Evolutionary conservation across 92 coral and sea anemone species (phyloP).

Genomic region (Porites rus): DNA sequence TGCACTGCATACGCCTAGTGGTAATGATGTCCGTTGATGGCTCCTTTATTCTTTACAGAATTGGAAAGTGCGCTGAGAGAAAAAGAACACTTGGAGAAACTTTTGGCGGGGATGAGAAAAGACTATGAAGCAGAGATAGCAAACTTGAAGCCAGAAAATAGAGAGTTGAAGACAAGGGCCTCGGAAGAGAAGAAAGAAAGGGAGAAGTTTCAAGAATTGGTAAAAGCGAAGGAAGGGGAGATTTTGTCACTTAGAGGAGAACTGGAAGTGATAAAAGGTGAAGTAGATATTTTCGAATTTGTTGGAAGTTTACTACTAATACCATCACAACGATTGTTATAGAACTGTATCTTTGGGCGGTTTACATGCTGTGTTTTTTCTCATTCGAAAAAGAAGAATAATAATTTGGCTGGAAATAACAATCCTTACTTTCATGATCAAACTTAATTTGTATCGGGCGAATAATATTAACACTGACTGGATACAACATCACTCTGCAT

Average conservation of each 20-base stretch:
- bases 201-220: slow-evolving; percentile 16
- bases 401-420: too few species aligned
- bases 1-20: too few species aligned
- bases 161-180: slow-evolving; percentile 22
- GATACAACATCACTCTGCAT: too few species aligned
- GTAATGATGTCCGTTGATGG: slow-evolving; percentile 9
- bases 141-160: slow-evolving; percentile 4
- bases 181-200: slow-evolving; percentile 22
- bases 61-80: neutral
- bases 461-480: too few species aligned
- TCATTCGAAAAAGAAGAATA: too few species aligned
- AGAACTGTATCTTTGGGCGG: slow-evolving; percentile 8
- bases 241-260: neutral
- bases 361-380: too few species aligned
- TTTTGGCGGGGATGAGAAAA: neutral
- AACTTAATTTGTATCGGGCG: too few species aligned
- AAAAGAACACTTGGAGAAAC: too few species aligned
- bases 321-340: neutral
- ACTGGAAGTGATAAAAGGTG: neutral
- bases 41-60: slow-evolving; percentile 4
- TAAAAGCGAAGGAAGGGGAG: slow-evolving; percentile 9
- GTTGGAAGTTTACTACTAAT: too few species aligned
- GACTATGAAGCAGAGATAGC: slow-evolving; percentile 23
- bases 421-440: too few species aligned
- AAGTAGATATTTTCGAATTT: neutral